Conservation (phyloP, 2,797 vertebrate species). For the Petrocephalus sullivani region DNA sequence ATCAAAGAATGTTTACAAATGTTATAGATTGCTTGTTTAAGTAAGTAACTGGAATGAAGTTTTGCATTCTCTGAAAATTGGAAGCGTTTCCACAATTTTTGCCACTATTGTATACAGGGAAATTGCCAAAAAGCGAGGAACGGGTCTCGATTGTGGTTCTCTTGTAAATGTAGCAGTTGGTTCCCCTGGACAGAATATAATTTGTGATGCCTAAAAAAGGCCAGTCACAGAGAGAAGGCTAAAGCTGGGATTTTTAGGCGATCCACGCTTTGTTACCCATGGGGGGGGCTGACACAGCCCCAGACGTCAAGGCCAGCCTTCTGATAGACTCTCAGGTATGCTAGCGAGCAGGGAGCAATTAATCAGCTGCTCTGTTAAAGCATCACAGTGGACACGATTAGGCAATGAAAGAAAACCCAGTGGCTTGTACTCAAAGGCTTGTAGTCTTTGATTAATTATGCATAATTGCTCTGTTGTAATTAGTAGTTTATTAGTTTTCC, state of each 20-base stretch:
- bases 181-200: background rate
- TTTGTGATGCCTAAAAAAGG: background rate
- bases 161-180: background rate
- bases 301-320: background rate
- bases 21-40: too few species aligned
- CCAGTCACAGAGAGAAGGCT: background rate
- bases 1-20: too few species aligned
- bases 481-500: background rate
- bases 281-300: background rate
- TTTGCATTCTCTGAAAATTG: too few species aligned
- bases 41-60: too few species aligned
- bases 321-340: background rate
- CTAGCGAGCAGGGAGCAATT: background rate
- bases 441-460: constrained; percentile 17
- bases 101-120: background rate
- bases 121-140: background rate
- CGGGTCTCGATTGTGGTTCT: background rate
- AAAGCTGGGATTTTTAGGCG: background rate
- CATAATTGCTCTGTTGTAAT: constrained; percentile 15
- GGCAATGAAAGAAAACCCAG: background rate
- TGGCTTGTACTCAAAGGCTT: constrained; percentile 10
- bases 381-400: background rate
- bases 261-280: background rate
- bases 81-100: too few species aligned
- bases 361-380: background rate